These are phyloP conservation scores for Drosophila biarmipes DNA, from an alignment of 1,140 invertebrate genomes.

Conservation along the genomic window DNA sequence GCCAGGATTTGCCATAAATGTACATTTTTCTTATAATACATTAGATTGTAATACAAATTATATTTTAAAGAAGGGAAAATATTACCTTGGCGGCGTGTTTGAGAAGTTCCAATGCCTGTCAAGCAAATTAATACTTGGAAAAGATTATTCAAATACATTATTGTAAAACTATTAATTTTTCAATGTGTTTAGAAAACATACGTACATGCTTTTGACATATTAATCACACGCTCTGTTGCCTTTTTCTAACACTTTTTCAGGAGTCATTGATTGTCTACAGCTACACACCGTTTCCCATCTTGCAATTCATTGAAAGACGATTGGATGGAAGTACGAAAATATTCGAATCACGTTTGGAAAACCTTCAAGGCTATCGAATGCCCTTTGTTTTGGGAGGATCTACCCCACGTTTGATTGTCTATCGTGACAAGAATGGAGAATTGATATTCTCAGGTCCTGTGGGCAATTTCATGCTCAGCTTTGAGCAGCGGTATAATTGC, in stretches of 20 bases:
- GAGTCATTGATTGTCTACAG: constrained; percentile 44
- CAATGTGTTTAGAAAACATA: background rate
- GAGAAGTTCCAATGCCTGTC: background rate
- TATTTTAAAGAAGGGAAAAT: too few species aligned
- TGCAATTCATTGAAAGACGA: constrained; percentile 41
- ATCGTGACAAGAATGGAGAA: constrained; percentile 27
- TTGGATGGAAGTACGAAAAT: constrained; percentile 9
- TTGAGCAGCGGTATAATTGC: constrained; percentile 59
- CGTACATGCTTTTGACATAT: background rate
- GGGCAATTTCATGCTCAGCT: constrained; percentile 56
- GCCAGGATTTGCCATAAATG: constrained; percentile 25
- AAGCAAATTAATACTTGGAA: background rate
- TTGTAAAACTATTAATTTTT: background rate
- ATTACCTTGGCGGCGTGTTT: constrained; percentile 8
- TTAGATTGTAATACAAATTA: too few species aligned
- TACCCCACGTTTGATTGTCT: constrained; percentile 61
- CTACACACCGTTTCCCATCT: constrained; percentile 61
- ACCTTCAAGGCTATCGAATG: constrained; percentile 53
- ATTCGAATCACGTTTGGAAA: constrained; percentile 22
- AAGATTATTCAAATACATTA: background rate
- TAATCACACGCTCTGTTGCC: constrained; percentile 5
- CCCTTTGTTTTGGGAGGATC: constrained; percentile 61
- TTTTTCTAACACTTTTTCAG: constrained; percentile 29
- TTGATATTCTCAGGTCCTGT: constrained; percentile 43
- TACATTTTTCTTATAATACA: constrained; percentile 18